Conservation (phyloP, 2,113 vertebrate species). For the Hystrix cristata region DNA sequence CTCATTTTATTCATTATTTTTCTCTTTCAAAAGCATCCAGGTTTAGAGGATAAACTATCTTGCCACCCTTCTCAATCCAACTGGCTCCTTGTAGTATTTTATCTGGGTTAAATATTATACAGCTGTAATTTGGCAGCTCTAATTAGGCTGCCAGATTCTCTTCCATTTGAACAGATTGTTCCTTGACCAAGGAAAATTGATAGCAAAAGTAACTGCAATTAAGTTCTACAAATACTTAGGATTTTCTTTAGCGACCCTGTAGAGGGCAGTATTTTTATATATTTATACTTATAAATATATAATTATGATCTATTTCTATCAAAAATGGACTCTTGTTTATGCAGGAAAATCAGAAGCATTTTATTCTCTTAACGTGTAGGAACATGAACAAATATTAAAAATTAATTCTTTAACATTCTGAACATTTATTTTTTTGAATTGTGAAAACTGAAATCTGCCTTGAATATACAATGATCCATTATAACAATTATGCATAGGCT, state of each 20-base stretch:
- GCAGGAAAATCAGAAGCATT: slow-evolving; percentile 60
- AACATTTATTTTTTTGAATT: slow-evolving; percentile 61
- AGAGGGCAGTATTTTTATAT: slow-evolving; percentile 51
- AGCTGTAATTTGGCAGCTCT: slow-evolving; percentile 64
- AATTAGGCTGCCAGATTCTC: slow-evolving; percentile 26
- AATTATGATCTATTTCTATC: not conserved
- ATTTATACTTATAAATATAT: not conserved
- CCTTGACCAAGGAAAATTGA: slow-evolving; percentile 47
- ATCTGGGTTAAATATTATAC: slow-evolving; percentile 54
- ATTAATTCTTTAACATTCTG: slow-evolving; percentile 70
- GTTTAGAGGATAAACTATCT: slow-evolving; percentile 62
- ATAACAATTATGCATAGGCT: slow-evolving; percentile 56
- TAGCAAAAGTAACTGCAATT: slow-evolving; percentile 61
- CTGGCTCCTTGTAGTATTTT: slow-evolving; percentile 50
- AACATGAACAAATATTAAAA: slow-evolving; percentile 63
- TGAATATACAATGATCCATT: slow-evolving; percentile 70
- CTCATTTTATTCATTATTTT: slow-evolving; percentile 35
- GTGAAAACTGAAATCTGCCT: slow-evolving; percentile 62
- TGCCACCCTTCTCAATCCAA: slow-evolving; percentile 28
- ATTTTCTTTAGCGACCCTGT: slow-evolving; percentile 52
- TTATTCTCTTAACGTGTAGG: slow-evolving; percentile 27
- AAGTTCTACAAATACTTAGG: slow-evolving; percentile 41
- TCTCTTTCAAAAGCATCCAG: not conserved
- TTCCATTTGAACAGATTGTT: slow-evolving; percentile 63
- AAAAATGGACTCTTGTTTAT: slow-evolving; percentile 5